phyloP scores from a whole-genome alignment of 2,797 vertebrate species.

The Tamandua tetradactyla region DNA sequence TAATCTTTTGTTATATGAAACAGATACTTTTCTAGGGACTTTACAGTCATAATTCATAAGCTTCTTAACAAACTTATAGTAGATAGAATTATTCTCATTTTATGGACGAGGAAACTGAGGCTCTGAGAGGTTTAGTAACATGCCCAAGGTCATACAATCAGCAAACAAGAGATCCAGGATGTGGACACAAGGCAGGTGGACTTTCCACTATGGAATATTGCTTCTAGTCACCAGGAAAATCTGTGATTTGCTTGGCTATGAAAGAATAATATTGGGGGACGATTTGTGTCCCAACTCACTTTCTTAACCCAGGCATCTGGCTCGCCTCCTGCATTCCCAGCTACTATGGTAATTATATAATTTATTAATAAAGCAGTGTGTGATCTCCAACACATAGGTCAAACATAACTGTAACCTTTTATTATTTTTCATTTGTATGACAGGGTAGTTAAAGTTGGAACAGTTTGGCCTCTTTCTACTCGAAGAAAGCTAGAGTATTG shows the following conservation, averaged over 20 bases:
- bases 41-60: not conserved
- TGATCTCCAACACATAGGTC: conserved; percentile 71
- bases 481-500: conserved; percentile 82
- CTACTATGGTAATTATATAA: conserved; percentile 68
- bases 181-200: not conserved
- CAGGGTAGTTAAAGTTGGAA: conserved; percentile 70
- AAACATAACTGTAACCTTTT: conserved; percentile 68
- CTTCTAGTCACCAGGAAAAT: conserved; percentile 22
- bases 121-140: not conserved
- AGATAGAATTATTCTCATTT: not conserved
- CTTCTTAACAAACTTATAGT: not conserved
- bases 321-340: conserved; percentile 54
- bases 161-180: not conserved
- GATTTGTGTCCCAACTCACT: not conserved
- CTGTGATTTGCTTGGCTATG: not conserved
- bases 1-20: not conserved
- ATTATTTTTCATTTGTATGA: conserved; percentile 77
- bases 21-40: not conserved
- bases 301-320: conserved; percentile 60
- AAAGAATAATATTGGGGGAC: not conserved
- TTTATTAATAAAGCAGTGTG: conserved; percentile 75
- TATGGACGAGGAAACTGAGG: not conserved
- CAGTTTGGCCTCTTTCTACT: conserved; percentile 65
- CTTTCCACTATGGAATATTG: not conserved
- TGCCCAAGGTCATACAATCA: not conserved